Conservation (phyloP, 2,888 invertebrate genomes). For the Melanostoma scalare region DNA sequence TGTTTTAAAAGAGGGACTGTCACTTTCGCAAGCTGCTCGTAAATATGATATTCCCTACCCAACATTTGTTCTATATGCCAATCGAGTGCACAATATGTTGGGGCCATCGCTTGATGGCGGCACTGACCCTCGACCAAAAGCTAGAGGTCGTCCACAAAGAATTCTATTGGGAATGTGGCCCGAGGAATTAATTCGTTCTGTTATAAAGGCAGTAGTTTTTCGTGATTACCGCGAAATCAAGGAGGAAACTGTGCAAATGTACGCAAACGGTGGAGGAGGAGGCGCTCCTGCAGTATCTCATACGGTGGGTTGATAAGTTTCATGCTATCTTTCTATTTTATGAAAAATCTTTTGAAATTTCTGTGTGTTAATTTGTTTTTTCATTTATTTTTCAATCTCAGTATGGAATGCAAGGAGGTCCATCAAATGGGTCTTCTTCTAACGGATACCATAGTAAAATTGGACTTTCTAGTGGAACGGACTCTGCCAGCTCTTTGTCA, state of each 20-base stretch:
- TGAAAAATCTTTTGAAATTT: conserved; percentile 15
- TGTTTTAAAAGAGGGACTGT: conserved; percentile 94
- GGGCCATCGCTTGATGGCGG: conserved; percentile 95
- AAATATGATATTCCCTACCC: conserved; percentile 97
- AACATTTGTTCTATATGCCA: conserved; percentile 95
- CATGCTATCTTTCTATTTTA: not conserved
- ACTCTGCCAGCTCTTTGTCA: conserved; percentile 78
- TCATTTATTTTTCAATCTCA: conserved; percentile 69
- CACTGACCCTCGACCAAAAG: conserved; percentile 95
- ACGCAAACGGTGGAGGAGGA: conserved; percentile 79
- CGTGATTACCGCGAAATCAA: conserved; percentile 92
- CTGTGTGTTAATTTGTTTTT: not conserved
- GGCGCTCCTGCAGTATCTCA: conserved; percentile 64
- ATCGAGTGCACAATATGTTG: conserved; percentile 96
- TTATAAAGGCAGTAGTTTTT: conserved; percentile 95
- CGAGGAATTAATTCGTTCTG: conserved; percentile 95
- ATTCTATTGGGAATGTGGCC: conserved; percentile 96
- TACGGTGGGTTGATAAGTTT: conserved; percentile 70
- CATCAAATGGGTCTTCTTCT: conserved; percentile 75
- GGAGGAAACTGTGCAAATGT: conserved; percentile 86
- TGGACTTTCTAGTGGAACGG: conserved; percentile 74
- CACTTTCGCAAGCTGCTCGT: conserved; percentile 93
- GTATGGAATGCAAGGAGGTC: conserved; percentile 75
- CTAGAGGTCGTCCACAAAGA: conserved; percentile 94
- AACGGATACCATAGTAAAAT: conserved; percentile 78